A percentile compares a stretch with the other conserved stretches of the same genome.
Conservation (phyloP, 92 coral and sea anemone genomes). For the Siderastrea siderea region DNA sequence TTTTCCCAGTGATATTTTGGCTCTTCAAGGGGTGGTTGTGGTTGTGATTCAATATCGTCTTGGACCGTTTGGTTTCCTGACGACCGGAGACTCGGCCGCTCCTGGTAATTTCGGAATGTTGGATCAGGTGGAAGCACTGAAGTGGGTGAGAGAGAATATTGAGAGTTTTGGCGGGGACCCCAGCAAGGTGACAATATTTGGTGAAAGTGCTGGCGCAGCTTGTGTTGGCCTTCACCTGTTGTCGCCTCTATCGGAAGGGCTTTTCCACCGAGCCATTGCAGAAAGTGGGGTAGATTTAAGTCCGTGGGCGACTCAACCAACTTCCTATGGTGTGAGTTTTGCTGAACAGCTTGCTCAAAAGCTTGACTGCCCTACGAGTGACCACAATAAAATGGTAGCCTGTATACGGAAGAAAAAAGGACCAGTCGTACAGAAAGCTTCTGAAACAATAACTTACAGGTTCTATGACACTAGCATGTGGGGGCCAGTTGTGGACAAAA, state of each 20-base stretch:
- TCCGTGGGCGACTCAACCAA: conserved; percentile 26
- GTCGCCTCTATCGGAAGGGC: conserved; percentile 71
- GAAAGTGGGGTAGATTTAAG: conserved; percentile 53
- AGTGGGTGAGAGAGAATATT: conserved; percentile 54
- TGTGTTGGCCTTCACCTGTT: conserved; percentile 44
- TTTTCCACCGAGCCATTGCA: conserved; percentile 77
- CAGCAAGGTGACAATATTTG: conserved; percentile 77
- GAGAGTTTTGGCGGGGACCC: conserved; percentile 77
- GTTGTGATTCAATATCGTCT: too few species aligned
- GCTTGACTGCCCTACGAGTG: conserved; percentile 24
- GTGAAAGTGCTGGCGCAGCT: conserved; percentile 84
- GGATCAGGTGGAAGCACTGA: too few species aligned
- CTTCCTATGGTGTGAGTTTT: conserved; percentile 12
- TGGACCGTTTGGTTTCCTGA: conserved; percentile 27
- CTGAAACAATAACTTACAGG: conserved; percentile 7
- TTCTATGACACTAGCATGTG: conserved; percentile 17
- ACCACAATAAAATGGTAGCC: conserved; percentile 6
- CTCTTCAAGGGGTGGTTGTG: conserved; percentile 27
- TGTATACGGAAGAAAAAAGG: conserved; percentile 38
- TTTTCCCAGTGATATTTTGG: conserved; percentile 39
- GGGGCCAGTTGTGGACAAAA: conserved; percentile 52
- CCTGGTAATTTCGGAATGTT: conserved; percentile 48
- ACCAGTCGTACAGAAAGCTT: neutral
- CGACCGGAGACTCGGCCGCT: conserved; percentile 51
- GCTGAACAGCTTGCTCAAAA: conserved; percentile 41